A percentile compares a stretch with the other conserved stretches of the same genome.
These are phyloP conservation scores for Sarcoramphus papa DNA, from an alignment of 2,797 vertebrate species.

Conservation along the genomic window DNA sequence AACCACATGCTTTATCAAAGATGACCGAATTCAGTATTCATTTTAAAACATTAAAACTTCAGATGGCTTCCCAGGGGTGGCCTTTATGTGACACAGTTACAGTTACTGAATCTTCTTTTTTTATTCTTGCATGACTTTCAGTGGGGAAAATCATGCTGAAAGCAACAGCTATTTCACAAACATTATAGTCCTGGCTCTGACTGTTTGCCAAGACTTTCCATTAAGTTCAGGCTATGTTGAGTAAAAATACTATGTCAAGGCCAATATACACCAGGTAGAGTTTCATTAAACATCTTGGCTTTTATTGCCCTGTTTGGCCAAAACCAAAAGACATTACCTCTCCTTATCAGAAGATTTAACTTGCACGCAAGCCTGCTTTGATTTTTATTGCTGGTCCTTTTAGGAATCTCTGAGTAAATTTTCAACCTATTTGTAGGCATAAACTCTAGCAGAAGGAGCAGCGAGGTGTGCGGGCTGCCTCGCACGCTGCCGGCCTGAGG, in stretches of 20 bases:
- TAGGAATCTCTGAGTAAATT: not conserved
- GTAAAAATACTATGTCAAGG: slow-evolving; percentile 37
- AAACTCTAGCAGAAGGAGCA: not conserved
- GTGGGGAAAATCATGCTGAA: slow-evolving; percentile 15
- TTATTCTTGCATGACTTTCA: slow-evolving; percentile 50
- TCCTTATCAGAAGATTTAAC: slow-evolving; percentile 15
- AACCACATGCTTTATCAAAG: slow-evolving; percentile 6
- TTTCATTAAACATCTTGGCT: slow-evolving; percentile 45
- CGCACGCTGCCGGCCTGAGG: not conserved
- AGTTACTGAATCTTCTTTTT: slow-evolving; percentile 50
- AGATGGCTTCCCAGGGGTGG: slow-evolving; percentile 5
- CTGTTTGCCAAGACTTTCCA: slow-evolving; percentile 49
- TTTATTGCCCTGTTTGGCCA: slow-evolving; percentile 20
- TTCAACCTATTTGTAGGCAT: not conserved
- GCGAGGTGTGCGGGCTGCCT: not conserved
- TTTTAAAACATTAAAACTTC: slow-evolving; percentile 33
- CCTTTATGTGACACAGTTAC: slow-evolving; percentile 35
- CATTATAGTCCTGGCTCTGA: slow-evolving; percentile 1
- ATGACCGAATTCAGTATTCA: slow-evolving; percentile 14
- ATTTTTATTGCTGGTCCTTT: slow-evolving; percentile 1
- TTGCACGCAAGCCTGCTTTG: not conserved
- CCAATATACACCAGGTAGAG: not conserved
- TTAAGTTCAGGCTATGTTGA: slow-evolving; percentile 34
- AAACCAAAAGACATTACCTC: slow-evolving; percentile 41
- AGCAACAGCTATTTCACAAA: slow-evolving; percentile 50